These are phyloP conservation scores for Sturnira hondurensis DNA, from an alignment of 2,113 vertebrate genomes.

Conservation along the genomic window DNA sequence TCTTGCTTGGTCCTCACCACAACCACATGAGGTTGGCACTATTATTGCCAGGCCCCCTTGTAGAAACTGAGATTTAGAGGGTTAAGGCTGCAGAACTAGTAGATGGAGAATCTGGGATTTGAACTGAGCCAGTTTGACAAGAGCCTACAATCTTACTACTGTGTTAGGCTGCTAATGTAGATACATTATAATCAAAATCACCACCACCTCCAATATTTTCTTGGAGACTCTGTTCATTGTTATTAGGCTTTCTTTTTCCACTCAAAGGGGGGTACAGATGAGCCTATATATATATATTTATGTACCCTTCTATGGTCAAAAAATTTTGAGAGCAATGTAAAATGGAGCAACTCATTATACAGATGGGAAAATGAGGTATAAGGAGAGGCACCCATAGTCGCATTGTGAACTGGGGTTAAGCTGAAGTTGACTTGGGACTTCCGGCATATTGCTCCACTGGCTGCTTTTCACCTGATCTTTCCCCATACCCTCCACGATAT, in stretches of 20 bases:
- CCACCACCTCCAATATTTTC: not conserved
- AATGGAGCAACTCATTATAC: not conserved
- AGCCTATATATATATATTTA: not conserved
- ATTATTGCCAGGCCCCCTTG: not conserved
- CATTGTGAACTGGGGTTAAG: not conserved
- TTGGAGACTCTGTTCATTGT: not conserved
- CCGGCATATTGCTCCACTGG: not conserved
- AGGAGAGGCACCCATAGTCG: not conserved
- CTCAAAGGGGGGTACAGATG: not conserved
- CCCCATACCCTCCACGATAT: not conserved
- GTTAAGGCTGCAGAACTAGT: not conserved
- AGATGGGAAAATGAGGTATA: not conserved
- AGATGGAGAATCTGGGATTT: not conserved
- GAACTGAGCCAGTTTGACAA: not conserved
- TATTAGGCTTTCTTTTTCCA: slow-evolving; percentile 3
- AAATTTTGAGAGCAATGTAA: not conserved
- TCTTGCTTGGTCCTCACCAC: not conserved
- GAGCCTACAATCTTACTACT: not conserved
- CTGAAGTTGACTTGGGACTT: not conserved
- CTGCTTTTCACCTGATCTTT: slow-evolving; percentile 1
- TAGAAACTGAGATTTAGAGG: slow-evolving; percentile 1
- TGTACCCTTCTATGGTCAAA: not conserved
- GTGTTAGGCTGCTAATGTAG: not conserved
- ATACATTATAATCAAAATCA: not conserved
- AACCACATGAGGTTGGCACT: not conserved